Base-by-base conservation (phyloP, 1,140 invertebrate species). In the Battus philenor region DNA sequence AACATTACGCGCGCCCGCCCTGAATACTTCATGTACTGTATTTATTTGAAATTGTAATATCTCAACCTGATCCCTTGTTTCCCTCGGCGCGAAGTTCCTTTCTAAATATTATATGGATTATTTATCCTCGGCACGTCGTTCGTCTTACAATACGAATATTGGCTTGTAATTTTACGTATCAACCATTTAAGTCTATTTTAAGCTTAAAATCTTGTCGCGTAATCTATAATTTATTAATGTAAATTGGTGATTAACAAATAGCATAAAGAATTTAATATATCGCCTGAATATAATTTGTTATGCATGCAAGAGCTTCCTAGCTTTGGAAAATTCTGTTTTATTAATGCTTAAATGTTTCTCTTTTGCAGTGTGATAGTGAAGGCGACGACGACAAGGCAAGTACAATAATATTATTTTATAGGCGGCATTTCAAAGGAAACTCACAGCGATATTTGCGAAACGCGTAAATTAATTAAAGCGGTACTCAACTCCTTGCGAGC, bases 311-410 rank as follows among this genome's bases (percentile, higher is more conserved):
- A 16, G 38, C n/a, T n/a, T n/a, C n/a, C n/a, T n/a, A 29, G 24
- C 11, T 49, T 46, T 47, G 50, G 17, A 49, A 20, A 46, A 33
- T 39, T 36, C 24, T 47, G 12, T 26, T 22, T 39, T 39, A 50
- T 43, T 59, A 44, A 59, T 45, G 44, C 13, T 50, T 54, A 46
- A 59, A 46, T 74, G 76, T 87, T 86, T 84, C 84, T 86, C 69
- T 87, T 68, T 93, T 93, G 54, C 89, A 94, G 93, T 94, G 93
- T 94, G 93, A 94, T 94, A 94, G 92, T 90, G 92, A 93, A 90
- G 92, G 92, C 87, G 92, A 93, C 87, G 92, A 94, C 82, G 93
- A 93, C 89, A 94, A 93, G 93, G 93, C 92, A 87, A 88, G 91
- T 80, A 44, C 45, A 58, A 53, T 59, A 26, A 39, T 57, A 50